phyloP scores from a whole-genome alignment of 2,113 vertebrate genomes.

The Acinonyx jubatus region DNA sequence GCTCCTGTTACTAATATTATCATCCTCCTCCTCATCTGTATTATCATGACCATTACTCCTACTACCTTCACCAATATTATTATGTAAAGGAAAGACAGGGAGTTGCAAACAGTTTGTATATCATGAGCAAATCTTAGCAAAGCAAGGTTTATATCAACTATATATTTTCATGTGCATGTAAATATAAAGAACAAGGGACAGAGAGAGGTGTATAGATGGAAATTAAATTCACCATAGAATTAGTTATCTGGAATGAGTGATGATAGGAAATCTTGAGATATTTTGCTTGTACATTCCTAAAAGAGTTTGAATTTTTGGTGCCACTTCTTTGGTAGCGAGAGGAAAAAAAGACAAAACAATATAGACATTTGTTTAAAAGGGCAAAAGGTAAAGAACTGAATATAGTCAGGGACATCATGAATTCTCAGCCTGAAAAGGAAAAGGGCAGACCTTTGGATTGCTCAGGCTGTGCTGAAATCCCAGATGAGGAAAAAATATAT shows the following conservation, averaged over 20 bases:
- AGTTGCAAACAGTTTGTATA: background rate
- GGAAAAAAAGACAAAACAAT: background rate
- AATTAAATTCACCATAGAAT: slow-evolving; percentile 15
- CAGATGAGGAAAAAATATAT: background rate
- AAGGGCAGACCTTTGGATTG: background rate
- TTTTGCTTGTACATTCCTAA: background rate
- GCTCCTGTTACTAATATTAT: background rate
- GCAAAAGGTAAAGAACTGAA: background rate
- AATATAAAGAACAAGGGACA: background rate
- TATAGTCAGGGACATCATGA: background rate
- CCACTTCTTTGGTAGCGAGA: background rate
- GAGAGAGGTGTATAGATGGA: background rate
- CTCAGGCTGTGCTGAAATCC: background rate
- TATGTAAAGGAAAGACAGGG: background rate
- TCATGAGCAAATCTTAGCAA: background rate
- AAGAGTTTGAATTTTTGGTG: background rate
- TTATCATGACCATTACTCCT: background rate
- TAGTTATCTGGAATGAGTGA: background rate
- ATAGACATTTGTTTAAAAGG: background rate
- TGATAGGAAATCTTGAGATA: background rate
- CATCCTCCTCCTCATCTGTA: background rate
- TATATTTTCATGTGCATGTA: background rate
- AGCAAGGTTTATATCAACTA: background rate
- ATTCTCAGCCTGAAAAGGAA: slow-evolving; percentile 25
- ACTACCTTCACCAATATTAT: background rate